Conservation (phyloP, 2,888 invertebrate genomes). For the Schrankia costaestrigalis region DNA sequence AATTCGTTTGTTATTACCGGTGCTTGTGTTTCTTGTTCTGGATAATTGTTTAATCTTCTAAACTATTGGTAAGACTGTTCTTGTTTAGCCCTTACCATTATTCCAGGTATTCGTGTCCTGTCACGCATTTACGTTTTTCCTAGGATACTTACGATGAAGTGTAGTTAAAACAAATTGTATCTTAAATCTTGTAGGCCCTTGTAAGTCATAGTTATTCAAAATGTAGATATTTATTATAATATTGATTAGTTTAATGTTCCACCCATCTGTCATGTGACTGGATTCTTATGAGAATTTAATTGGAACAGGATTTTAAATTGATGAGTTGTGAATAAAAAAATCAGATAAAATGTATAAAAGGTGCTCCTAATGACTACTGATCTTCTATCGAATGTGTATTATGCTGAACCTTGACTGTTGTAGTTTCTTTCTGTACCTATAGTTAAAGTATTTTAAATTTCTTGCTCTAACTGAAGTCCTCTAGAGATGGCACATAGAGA, state of each 20-base stretch:
- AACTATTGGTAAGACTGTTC: constrained; percentile 52
- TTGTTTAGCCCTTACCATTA: constrained; percentile 47
- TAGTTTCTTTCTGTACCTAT: too few species aligned
- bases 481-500: too few species aligned
- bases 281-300: constrained; percentile 7
- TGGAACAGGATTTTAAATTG: background rate
- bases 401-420: too few species aligned
- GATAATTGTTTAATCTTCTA: constrained; percentile 30
- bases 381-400: too few species aligned
- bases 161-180: background rate
- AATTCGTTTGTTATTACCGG: constrained; percentile 38
- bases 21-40: constrained; percentile 53
- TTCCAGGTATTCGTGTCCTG: constrained; percentile 38
- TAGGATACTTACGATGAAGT: constrained; percentile 6
- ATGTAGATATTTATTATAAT: background rate
- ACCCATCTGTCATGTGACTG: constrained; percentile 50
- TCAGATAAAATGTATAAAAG: too few species aligned
- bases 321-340: too few species aligned
- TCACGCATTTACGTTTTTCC: constrained; percentile 35
- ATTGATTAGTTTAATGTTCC: constrained; percentile 14
- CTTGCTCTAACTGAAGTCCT: too few species aligned
- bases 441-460: too few species aligned
- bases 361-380: too few species aligned
- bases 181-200: background rate
- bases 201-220: background rate